These are phyloP conservation scores for Falco columbarius DNA, from an alignment of 2,797 vertebrate species.

Conservation along the genomic window DNA sequence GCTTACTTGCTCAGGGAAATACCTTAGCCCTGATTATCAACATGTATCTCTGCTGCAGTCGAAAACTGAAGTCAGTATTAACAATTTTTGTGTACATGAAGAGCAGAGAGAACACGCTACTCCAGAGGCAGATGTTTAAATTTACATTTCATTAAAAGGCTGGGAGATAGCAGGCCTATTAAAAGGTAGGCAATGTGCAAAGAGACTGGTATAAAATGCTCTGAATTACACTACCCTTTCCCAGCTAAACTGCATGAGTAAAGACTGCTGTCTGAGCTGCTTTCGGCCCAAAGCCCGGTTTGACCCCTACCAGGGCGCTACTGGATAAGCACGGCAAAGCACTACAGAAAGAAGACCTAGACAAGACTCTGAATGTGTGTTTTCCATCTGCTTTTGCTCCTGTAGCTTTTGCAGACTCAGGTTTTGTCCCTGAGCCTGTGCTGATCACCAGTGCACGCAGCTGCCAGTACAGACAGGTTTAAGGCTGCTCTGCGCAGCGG, in stretches of 20 bases:
- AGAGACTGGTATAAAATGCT: neutral
- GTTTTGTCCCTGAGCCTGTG: neutral
- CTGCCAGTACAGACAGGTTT: neutral
- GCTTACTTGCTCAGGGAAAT: neutral
- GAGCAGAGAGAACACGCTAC: neutral
- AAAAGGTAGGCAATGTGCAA: neutral
- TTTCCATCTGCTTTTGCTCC: neutral
- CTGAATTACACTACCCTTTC: neutral
- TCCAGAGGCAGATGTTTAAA: neutral
- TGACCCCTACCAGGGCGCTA: neutral
- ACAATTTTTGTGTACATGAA: neutral
- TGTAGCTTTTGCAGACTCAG: neutral
- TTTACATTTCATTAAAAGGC: neutral
- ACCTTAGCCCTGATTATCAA: neutral
- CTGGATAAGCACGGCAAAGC: too few species aligned
- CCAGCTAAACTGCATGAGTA: neutral
- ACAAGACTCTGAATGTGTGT: neutral
- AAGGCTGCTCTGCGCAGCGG: neutral
- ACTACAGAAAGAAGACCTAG: neutral
- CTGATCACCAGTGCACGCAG: rapidly evolving
- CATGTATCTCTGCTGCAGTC: neutral
- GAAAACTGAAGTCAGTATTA: neutral
- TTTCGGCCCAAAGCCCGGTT: neutral
- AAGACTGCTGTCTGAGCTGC: neutral
- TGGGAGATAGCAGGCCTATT: neutral